phyloP scores from a whole-genome alignment of 1,140 invertebrate genomes.

The Frieseomelitta varia region DNA sequence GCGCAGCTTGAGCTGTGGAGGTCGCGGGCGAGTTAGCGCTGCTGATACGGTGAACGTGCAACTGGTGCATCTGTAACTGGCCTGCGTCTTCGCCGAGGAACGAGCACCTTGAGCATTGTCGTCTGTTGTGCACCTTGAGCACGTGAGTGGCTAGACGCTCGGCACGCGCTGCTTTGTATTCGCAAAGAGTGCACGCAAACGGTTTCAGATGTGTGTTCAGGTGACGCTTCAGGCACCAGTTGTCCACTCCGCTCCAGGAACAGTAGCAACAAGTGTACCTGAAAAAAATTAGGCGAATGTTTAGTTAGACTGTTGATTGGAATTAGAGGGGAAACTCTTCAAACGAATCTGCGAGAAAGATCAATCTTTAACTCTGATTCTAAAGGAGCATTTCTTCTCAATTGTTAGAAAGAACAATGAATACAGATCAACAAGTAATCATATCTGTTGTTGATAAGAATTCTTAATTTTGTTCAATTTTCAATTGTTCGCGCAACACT shows the following conservation, averaged over 20 bases:
- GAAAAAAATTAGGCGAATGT: not conserved
- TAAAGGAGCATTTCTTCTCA: not conserved
- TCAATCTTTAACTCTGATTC: not conserved
- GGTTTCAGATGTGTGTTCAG: constrained; percentile 96
- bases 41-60: constrained; percentile 82
- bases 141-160: constrained; percentile 94
- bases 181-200: constrained; percentile 93
- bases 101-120: constrained; percentile 92
- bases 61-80: constrained; percentile 88
- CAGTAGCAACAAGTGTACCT: constrained; percentile 93
- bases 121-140: constrained; percentile 94
- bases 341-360: no score
- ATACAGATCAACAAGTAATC: no score
- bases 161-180: constrained; percentile 94
- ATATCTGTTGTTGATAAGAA: no score
- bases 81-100: constrained; percentile 91
- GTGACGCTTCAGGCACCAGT: constrained; percentile 95
- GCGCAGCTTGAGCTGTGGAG: constrained; percentile 44
- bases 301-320: not conserved
- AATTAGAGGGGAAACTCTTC: not conserved
- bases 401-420: not conserved
- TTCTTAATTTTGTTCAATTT: no score
- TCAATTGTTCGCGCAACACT: not conserved
- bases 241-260: constrained; percentile 95
- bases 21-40: constrained; percentile 64